Evolutionary conservation across 2,797 vertebrate genomes (phyloP), one percentile per base, ranked within the genome.

Genomic region (Tadarida brasiliensis): DNA sequence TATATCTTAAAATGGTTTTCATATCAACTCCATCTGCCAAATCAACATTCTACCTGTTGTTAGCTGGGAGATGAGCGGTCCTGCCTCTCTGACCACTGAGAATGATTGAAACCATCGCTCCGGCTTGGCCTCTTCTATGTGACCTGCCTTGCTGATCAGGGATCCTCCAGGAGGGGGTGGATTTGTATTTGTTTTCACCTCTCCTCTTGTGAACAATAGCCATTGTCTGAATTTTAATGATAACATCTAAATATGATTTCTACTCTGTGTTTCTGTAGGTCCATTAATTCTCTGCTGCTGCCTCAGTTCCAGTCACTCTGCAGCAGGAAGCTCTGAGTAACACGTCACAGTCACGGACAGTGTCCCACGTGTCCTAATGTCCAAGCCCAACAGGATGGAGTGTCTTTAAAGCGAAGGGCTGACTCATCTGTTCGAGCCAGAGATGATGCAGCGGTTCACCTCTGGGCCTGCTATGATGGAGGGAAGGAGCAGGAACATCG

Each of bases 161-260:
- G 63, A 10, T 26, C 71, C n/a, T 11, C 30, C 2, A 7, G 19
- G 54, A 82, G 28, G 65, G 20, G 8, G 0, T 35, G 6, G 26
- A 20, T 94, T 73, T 95, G 65, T 33, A 61, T 76, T 73, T 74
- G 61, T n/a, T 63, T 67, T 77, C 33, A 3, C 0, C 0, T 89
- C n/a, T 88, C 12, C 35, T 88, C 16, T 80, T 89, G 30, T 51
- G 68, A 57, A 70, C 51, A 44, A 87, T 91, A 93, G 59, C 65
- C 56, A 8, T 59, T 7, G 0, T 92, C 68, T 95, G 89, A 89
- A 96, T 97, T 96, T 95, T 93, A 87, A 94, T 92, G 47, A 95
- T 19, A 12, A 73, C 73, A 87, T 63, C 59, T 71, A 82, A 94
- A 80, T 89, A 33, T 70, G 83, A 96, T 65, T 93, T 91, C 35